Percentiles rank a stretch among this genome's conserved stretches.
These are phyloP conservation scores for Amyelois transitella DNA, from an alignment of 1,140 invertebrate species.

Conservation along the genomic window DNA sequence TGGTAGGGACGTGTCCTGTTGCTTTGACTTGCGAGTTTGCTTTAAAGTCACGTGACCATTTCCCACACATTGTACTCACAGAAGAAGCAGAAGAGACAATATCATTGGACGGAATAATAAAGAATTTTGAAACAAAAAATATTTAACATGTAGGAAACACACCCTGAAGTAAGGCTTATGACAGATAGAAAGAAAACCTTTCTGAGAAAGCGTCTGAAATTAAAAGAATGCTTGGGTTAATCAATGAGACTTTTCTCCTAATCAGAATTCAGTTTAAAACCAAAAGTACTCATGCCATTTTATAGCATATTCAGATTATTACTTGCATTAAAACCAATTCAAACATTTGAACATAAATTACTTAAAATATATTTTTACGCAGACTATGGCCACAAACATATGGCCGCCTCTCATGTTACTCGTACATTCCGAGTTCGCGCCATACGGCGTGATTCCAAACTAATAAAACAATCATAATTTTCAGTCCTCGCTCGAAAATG, in stretches of 20 bases:
- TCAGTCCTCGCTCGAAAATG: conserved; percentile 21
- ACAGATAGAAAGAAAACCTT: too few species aligned
- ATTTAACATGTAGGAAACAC: background rate
- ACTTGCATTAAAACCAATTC: too few species aligned
- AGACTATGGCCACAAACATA: conserved; percentile 21
- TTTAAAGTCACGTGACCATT: conserved; percentile 44
- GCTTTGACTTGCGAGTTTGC: conserved; percentile 40
- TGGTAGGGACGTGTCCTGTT: conserved; percentile 38
- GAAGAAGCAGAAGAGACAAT: conserved; percentile 16
- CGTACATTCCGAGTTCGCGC: background rate
- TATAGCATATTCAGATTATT: too few species aligned
- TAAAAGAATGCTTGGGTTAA: too few species aligned
- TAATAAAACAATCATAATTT: background rate
- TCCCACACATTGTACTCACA: conserved; percentile 28
- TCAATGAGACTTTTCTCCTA: too few species aligned
- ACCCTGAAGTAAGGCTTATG: background rate
- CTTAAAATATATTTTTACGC: background rate
- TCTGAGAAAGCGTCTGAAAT: too few species aligned
- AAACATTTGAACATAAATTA: background rate
- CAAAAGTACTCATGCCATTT: too few species aligned
- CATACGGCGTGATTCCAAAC: background rate
- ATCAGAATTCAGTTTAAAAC: too few species aligned
- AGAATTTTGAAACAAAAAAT: background rate
- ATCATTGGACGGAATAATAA: conserved; percentile 16
- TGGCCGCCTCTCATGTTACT: conserved; percentile 31